Conservation (phyloP, 2,888 invertebrate genomes). For the Metellina segmentata region DNA sequence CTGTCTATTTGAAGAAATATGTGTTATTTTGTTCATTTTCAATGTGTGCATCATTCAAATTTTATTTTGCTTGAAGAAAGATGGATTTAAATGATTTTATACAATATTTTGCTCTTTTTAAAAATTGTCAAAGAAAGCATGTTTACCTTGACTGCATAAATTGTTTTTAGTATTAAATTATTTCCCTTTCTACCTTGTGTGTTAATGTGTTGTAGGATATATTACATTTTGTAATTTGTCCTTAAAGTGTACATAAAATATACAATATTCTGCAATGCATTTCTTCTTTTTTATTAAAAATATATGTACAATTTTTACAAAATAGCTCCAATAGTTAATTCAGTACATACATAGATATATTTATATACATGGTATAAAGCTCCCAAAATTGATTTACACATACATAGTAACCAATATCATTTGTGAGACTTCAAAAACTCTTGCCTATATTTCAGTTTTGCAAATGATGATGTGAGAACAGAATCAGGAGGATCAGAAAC, state of each 20-base stretch:
- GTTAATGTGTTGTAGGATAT: slow-evolving; percentile 28
- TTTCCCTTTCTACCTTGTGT: background rate
- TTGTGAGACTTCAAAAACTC: slow-evolving; percentile 64
- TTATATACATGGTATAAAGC: background rate
- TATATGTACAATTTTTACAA: background rate
- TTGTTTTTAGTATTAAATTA: background rate
- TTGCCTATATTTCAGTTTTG: slow-evolving; percentile 70
- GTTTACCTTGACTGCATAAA: background rate
- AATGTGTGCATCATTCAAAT: background rate
- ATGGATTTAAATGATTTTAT: background rate
- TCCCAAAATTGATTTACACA: background rate
- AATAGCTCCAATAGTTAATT: background rate
- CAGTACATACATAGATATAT: background rate
- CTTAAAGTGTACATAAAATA: slow-evolving; percentile 43
- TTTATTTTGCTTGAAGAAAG: background rate
- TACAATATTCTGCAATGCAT: slow-evolving; percentile 21
- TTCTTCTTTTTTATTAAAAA: slow-evolving; percentile 3
- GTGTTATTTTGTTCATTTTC: background rate
- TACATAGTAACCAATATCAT: background rate
- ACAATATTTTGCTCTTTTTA: background rate
- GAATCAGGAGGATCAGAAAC: slow-evolving; percentile 65
- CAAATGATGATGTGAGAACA: slow-evolving; percentile 54
- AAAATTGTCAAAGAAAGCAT: background rate
- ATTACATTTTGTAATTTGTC: background rate
- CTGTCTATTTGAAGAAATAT: background rate